phyloP scores from a whole-genome alignment of 2,888 invertebrate species.

The Drosophila rubida region DNA sequence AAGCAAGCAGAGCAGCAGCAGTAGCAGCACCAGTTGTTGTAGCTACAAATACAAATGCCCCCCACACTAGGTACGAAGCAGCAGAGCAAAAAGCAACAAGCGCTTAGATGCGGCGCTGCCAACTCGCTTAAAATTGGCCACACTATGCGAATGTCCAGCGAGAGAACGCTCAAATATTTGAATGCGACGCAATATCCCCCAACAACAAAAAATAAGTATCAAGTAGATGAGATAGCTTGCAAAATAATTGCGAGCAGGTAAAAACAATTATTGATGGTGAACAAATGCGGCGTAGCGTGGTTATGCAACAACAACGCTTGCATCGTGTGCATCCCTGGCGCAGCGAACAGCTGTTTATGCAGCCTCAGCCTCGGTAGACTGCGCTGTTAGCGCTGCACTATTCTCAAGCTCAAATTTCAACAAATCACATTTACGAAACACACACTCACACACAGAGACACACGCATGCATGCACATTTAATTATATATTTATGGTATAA shows the following conservation, averaged over 20 bases:
- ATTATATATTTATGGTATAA: constrained; percentile 12
- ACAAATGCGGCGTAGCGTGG: constrained; percentile 16
- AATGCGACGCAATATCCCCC: constrained; percentile 56
- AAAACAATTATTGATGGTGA: background rate
- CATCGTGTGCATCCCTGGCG: constrained; percentile 52
- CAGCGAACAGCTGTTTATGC: constrained; percentile 56
- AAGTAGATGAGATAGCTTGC: background rate
- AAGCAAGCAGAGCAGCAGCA: constrained; percentile 24
- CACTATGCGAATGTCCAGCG: constrained; percentile 2
- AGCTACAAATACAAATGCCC: constrained; percentile 31
- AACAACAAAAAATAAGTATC: constrained; percentile 1
- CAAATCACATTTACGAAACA: constrained; percentile 9
- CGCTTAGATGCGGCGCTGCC: constrained; percentile 49
- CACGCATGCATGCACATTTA: constrained; percentile 1
- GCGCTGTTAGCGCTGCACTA: constrained; percentile 26
- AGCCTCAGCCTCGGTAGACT: constrained; percentile 22
- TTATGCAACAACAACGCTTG: constrained; percentile 57
- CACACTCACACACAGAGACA: constrained; percentile 13
- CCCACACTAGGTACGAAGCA: constrained; percentile 60
- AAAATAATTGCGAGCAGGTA: background rate
- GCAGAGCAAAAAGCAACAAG: constrained; percentile 58
- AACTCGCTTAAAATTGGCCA: constrained; percentile 33
- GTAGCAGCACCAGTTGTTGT: constrained; percentile 20
- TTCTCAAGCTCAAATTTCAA: constrained; percentile 53
- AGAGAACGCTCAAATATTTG: constrained; percentile 9